Conservation (phyloP, 2,113 vertebrate species). For the Ranitomeya imitator region DNA sequence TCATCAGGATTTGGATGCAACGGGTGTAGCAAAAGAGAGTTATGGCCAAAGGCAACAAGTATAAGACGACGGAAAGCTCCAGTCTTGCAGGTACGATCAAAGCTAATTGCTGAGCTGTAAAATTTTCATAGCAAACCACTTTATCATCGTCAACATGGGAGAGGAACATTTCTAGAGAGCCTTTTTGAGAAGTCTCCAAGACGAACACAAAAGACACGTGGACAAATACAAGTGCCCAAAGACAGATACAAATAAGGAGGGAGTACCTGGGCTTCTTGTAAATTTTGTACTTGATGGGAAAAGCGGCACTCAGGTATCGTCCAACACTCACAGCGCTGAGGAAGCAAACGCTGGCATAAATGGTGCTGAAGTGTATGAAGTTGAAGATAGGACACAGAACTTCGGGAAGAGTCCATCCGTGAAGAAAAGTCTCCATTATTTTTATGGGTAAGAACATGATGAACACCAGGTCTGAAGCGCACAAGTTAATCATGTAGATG, state of each 20-base stretch:
- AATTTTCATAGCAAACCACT: constrained; percentile 69
- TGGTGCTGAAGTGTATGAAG: constrained; percentile 75
- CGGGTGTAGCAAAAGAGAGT: constrained; percentile 73
- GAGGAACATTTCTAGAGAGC: constrained; percentile 64
- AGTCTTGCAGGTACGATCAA: constrained; percentile 73
- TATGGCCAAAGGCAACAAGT: constrained; percentile 69
- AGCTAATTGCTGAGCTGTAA: constrained; percentile 69
- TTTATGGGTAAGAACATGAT: constrained; percentile 76
- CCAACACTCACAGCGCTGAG: constrained; percentile 74
- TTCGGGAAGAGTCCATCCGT: constrained; percentile 68
- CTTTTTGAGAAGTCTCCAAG: constrained; percentile 62
- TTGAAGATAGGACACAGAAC: constrained; percentile 73
- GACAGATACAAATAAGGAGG: constrained; percentile 66
- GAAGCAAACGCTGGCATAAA: constrained; percentile 78
- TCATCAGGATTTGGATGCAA: constrained; percentile 73
- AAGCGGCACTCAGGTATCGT: constrained; percentile 79
- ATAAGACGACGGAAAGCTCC: constrained; percentile 74
- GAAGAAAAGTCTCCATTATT: constrained; percentile 66
- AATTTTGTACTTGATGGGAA: constrained; percentile 76
- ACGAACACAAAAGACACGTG: constrained; percentile 70
- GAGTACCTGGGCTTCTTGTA: constrained; percentile 73
- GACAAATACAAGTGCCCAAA: constrained; percentile 71
- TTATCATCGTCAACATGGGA: constrained; percentile 32
- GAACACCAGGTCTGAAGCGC: constrained; percentile 74
- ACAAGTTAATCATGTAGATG: constrained; percentile 80